These are phyloP conservation scores for Solenopsis fugax DNA, from an alignment of 1,140 invertebrate genomes.

Conservation along the genomic window DNA sequence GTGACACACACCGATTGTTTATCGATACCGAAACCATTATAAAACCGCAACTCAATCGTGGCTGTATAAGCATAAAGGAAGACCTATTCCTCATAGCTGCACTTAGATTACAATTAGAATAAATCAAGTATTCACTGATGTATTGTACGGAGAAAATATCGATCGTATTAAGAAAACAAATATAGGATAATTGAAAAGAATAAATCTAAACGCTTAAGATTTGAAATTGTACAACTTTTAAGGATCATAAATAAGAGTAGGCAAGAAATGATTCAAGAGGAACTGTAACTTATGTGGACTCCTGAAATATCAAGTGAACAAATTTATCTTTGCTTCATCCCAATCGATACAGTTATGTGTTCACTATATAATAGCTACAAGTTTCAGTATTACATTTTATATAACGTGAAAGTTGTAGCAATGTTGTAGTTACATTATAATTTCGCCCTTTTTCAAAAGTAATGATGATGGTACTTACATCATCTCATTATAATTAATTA, in stretches of 20 bases:
- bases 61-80: neutral
- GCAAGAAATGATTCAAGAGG: neutral
- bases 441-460: too few relatives aligned
- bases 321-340: neutral
- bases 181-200: neutral
- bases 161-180: neutral
- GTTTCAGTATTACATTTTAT: too few relatives aligned
- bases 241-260: neutral
- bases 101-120: neutral
- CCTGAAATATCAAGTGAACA: neutral
- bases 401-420: too few relatives aligned
- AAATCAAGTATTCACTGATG: neutral
- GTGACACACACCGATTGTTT: constrained; percentile 65
- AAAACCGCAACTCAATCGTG: neutral
- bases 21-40: constrained; percentile 13
- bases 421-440: too few relatives aligned
- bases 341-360: too few relatives aligned
- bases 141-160: neutral
- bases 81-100: neutral
- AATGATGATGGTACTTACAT: too few relatives aligned
- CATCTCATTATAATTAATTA: too few relatives aligned
- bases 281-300: neutral
- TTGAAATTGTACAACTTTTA: neutral
- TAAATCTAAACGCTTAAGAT: neutral
- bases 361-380: too few relatives aligned